phyloP scores from a whole-genome alignment of 2,888 invertebrate species.

The Kryphioiulus occultus region DNA sequence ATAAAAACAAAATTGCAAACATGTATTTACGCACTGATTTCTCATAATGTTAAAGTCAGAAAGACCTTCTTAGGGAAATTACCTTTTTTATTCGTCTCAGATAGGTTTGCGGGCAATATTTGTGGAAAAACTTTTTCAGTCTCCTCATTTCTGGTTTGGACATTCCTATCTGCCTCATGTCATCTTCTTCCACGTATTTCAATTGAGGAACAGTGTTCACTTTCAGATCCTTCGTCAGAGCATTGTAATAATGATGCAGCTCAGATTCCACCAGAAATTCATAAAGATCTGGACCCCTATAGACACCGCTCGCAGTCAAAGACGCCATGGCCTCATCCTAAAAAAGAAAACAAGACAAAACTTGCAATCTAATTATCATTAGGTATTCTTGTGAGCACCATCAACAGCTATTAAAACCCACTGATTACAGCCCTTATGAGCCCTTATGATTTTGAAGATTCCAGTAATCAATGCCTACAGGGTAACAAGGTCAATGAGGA shows the following conservation, averaged over 20 bases:
- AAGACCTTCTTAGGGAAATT: constrained; percentile 21
- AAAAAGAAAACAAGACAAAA: neutral
- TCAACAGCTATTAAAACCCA: neutral
- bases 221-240: constrained; percentile 83
- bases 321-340: constrained; percentile 49
- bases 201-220: constrained; percentile 72
- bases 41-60: neutral
- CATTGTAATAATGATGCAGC: constrained; percentile 86
- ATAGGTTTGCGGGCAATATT: constrained; percentile 92
- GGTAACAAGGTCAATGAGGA: no score
- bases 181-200: constrained; percentile 93
- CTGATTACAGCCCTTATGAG: no score
- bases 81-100: constrained; percentile 88
- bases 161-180: constrained; percentile 88
- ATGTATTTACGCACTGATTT: neutral
- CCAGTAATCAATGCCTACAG: no score
- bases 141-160: constrained; percentile 94
- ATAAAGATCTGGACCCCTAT: constrained; percentile 72
- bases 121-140: constrained; percentile 90
- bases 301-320: constrained; percentile 4
- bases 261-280: constrained; percentile 95
- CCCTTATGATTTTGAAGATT: no score
- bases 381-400: neutral
- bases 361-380: neutral
- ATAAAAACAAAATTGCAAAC: constrained; percentile 46